Conservation (phyloP, 2,113 vertebrate species). For the Pogona vitticeps region DNA sequence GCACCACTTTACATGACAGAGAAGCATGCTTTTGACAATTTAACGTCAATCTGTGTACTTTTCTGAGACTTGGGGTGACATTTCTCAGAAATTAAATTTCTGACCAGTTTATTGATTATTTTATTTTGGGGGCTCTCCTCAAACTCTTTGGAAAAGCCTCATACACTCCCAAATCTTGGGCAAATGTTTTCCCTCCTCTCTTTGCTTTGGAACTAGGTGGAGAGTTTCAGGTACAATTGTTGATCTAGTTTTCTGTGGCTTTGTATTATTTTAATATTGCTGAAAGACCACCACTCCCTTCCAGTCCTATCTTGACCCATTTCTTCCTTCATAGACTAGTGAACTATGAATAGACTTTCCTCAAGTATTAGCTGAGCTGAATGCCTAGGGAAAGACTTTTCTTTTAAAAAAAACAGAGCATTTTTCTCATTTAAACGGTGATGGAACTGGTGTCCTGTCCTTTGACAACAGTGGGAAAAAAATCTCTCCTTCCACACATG, state of each 20-base stretch:
- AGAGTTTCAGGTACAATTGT: background rate
- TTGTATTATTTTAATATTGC: background rate
- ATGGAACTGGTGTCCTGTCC: too few relatives aligned
- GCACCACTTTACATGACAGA: too few relatives aligned
- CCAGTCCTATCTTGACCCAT: background rate
- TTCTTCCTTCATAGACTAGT: background rate
- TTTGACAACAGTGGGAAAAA: too few relatives aligned
- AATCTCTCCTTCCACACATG: too few relatives aligned
- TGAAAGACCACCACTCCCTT: background rate
- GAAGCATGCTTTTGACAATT: background rate
- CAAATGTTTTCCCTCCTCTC: background rate
- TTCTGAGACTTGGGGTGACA: background rate
- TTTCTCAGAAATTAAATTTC: background rate
- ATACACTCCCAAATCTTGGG: background rate
- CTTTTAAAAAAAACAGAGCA: background rate
- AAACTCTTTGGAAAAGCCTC: background rate
- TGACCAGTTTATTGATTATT: background rate
- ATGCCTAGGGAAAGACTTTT: background rate
- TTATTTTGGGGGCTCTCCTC: background rate
- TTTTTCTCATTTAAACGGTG: too few relatives aligned
- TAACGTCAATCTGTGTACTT: background rate
- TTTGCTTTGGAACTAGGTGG: background rate
- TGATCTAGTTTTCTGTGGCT: background rate
- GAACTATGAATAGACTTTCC: background rate
- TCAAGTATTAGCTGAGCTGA: background rate